phyloP scores from a whole-genome alignment of 2,797 vertebrate species.

The Anabas testudineus region DNA sequence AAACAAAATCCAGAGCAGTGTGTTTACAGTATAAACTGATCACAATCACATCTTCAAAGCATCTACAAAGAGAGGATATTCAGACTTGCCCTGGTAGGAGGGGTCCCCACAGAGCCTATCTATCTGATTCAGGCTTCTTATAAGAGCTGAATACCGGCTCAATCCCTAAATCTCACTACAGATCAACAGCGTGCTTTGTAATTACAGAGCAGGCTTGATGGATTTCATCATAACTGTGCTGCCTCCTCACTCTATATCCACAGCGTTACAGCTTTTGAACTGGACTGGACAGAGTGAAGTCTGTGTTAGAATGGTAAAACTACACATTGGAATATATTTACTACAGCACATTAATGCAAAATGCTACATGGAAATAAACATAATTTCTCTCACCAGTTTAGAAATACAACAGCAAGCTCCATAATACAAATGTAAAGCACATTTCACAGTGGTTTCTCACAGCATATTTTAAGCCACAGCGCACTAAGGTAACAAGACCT shows the following conservation, averaged over 20 bases:
- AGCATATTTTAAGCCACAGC: slow-evolving; percentile 18
- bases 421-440: background rate
- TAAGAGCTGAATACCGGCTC: slow-evolving; percentile 32
- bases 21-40: slow-evolving; percentile 23
- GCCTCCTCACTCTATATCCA: slow-evolving; percentile 58
- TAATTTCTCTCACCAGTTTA: too few relatives aligned
- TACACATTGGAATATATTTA: slow-evolving; percentile 3
- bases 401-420: background rate
- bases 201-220: slow-evolving; percentile 66
- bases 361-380: slow-evolving; percentile 6
- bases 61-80: slow-evolving; percentile 29
- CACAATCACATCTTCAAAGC: slow-evolving; percentile 54
- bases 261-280: slow-evolving; percentile 31
- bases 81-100: slow-evolving; percentile 29
- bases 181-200: slow-evolving; percentile 75
- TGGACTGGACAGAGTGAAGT: slow-evolving; percentile 18
- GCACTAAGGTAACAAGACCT: slow-evolving; percentile 40
- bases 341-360: background rate
- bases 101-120: slow-evolving; percentile 47
- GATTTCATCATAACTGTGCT: slow-evolving; percentile 74
- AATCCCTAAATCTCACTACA: slow-evolving; percentile 58
- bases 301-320: slow-evolving; percentile 8
- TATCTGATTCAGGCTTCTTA: slow-evolving; percentile 61
- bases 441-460: background rate
- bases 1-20: background rate